Conservation (phyloP, 53 echinoderm and acorn worm species). For the Luidia sarsii region DNA sequence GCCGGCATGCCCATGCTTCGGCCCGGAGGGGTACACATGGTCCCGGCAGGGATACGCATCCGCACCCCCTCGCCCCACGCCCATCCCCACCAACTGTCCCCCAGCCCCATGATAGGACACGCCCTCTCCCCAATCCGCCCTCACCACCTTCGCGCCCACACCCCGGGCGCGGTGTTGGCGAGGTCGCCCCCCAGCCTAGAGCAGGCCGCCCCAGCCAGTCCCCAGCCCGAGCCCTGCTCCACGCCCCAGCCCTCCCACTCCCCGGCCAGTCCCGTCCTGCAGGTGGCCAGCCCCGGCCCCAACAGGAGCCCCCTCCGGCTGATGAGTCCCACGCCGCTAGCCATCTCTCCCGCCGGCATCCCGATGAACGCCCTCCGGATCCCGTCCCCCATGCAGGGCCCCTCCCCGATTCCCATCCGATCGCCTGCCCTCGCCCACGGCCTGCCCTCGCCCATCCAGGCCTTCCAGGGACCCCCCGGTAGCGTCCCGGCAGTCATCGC, state of each 20-base stretch:
- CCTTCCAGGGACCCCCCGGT: conserved; percentile 11
- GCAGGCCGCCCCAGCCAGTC: conserved; percentile 30
- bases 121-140: background rate
- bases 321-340: conserved; percentile 17
- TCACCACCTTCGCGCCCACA: conserved; percentile 9
- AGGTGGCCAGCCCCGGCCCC: conserved; percentile 33
- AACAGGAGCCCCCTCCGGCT: conserved; percentile 16
- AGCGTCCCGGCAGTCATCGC: background rate
- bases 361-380: conserved; percentile 17
- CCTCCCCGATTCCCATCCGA: conserved; percentile 23
- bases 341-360: conserved; percentile 7
- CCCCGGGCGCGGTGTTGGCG: background rate
- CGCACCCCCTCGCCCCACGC: too few species aligned
- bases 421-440: conserved; percentile 16
- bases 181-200: background rate
- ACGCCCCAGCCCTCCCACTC: conserved; percentile 40
- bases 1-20: background rate
- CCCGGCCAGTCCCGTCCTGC: conserved; percentile 23
- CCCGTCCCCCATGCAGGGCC: conserved; percentile 36
- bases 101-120: background rate
- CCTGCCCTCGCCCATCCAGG: conserved; percentile 7
- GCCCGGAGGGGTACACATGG: background rate
- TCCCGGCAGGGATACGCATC: too few species aligned
- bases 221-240: background rate
- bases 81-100: background rate